These are phyloP conservation scores for Chiroxiphia lanceolata DNA, from an alignment of 2,797 vertebrate species.

Conservation along the genomic window DNA sequence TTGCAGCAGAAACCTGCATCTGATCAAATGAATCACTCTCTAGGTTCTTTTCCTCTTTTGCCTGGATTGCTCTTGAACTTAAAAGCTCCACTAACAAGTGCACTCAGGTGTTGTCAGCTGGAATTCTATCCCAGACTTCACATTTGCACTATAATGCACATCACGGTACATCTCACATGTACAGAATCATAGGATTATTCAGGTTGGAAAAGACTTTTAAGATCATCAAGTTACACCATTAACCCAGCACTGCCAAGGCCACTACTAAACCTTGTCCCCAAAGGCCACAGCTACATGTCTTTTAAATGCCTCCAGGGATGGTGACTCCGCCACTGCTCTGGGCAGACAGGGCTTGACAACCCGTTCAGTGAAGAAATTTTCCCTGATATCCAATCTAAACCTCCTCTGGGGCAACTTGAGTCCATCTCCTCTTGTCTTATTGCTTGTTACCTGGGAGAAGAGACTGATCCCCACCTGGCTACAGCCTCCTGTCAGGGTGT, in stretches of 20 bases:
- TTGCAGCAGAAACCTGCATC: neutral
- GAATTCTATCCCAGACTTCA: neutral
- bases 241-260: neutral
- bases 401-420: neutral
- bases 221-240: neutral
- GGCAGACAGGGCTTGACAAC: neutral
- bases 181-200: neutral
- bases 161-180: accelerated
- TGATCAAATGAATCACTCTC: neutral
- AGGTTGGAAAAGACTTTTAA: neutral
- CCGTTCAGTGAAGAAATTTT: no score
- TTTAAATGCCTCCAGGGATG: neutral
- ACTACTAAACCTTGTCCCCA: neutral
- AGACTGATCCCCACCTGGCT: accelerated
- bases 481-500: neutral
- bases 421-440: neutral
- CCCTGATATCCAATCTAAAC: accelerated
- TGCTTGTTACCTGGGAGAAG: neutral
- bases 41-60: neutral
- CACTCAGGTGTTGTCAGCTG: neutral
- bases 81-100: neutral
- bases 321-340: neutral
- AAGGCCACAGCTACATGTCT: neutral
- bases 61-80: neutral
- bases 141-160: neutral